Evolutionary conservation across 2,113 vertebrate species (phyloP), one percentile per base, ranked within the genome.

Genomic region (Acinonyx jubatus): DNA sequence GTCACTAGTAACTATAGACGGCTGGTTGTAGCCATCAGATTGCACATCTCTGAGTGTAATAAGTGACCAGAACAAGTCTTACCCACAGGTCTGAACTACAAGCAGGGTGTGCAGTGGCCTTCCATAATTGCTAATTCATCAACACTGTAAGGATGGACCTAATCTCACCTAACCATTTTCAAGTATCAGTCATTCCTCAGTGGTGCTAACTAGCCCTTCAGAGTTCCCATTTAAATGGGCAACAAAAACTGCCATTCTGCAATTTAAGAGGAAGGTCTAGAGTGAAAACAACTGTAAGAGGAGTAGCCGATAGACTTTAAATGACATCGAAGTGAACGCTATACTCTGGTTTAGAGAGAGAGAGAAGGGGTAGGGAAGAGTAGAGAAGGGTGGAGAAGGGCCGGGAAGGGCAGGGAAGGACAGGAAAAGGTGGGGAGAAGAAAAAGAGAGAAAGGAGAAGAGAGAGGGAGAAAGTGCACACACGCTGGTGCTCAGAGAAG

Each of bases 221-320:
- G 63, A 57, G 52, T 25, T 55, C 48, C 76, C 76, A 38, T 50
- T 57, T 61, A 74, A 87, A n/a, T 12, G 16, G 15, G 48, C 19
- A 57, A 13, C 57, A 73, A 50, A 50, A 68, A 48, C n/a, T 82
- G 33, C 33, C 33, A 36, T 73, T 65, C 45, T 66, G 45, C 31
- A 57, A 50, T 66, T 48, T 57, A 71, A 38, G 45, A 87, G 65
- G 27, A 87, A 94, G 27, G 65, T 29, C 86, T 94, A 93, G 80
- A 94, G 92, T 65, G 27, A 94, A 69, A 92, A 78, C 21, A 65
- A 66, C n/a, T 50, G 63, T 74, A 87, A 48, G 27, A 94, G n/a
- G 27, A 48, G 31, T 82, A 76, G 80, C 57, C 69, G 66, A 16
- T n/a, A 33, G 15, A 85, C n/a, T 84, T 48, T 74, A 73, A 41